Percentiles rank a stretch among this genome's conserved stretches.
Conservation (phyloP, 2,113 vertebrate genomes). For the Antennarius striatus region DNA sequence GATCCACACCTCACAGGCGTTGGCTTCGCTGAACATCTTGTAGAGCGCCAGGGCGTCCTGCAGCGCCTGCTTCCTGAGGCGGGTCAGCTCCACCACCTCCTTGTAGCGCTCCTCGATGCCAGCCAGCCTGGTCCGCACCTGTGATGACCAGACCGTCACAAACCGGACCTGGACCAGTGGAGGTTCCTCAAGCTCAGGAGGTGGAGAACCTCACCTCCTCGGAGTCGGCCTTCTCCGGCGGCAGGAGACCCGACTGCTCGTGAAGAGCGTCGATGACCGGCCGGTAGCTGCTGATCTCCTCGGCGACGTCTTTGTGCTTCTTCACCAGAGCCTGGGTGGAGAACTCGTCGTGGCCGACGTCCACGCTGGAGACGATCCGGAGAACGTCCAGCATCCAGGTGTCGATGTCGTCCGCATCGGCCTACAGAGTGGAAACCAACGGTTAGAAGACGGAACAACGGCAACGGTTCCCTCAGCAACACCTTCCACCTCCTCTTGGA, state of each 20-base stretch:
- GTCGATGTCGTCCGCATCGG: slow-evolving; percentile 93
- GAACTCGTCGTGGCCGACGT: slow-evolving; percentile 97
- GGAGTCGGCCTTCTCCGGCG: slow-evolving; percentile 79
- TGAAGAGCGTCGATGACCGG: slow-evolving; percentile 91
- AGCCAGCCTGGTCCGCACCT: slow-evolving; percentile 79
- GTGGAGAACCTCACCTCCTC: slow-evolving; percentile 75
- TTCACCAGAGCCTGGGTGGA: slow-evolving; percentile 96
- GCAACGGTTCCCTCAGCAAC: no score
- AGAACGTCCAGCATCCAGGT: slow-evolving; percentile 97
- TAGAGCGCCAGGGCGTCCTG: slow-evolving; percentile 96
- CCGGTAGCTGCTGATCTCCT: slow-evolving; percentile 92
- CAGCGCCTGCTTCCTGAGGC: slow-evolving; percentile 92
- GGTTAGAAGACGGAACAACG: no score
- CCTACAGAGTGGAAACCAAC: slow-evolving; percentile 45
- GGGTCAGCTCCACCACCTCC: slow-evolving; percentile 91
- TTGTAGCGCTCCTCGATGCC: slow-evolving; percentile 96
- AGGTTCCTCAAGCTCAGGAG: no score
- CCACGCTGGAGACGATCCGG: slow-evolving; percentile 92
- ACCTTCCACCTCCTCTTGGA: no score
- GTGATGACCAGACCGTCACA: not conserved
- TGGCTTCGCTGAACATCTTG: slow-evolving; percentile 94
- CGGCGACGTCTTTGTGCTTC: slow-evolving; percentile 97
- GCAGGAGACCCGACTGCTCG: slow-evolving; percentile 87
- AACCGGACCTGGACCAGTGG: no score
- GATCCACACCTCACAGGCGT: slow-evolving; percentile 95